A percentile compares a stretch with the other conserved stretches of the same genome.
These are phyloP conservation scores for Drosophila dives DNA, from an alignment of 2,888 invertebrate genomes.

Conservation along the genomic window DNA sequence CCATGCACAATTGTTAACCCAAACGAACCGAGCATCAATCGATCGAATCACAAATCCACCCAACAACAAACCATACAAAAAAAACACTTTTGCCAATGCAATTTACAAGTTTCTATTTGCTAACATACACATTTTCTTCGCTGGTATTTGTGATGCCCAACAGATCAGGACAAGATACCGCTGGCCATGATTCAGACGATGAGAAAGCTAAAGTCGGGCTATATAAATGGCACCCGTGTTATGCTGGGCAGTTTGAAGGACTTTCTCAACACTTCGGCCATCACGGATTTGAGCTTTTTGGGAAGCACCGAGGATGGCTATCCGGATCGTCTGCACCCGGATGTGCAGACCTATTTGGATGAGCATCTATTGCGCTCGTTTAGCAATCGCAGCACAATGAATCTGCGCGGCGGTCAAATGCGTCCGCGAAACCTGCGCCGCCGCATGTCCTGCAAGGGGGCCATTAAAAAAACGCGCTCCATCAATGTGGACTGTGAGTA, in stretches of 20 bases:
- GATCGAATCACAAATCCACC: slow-evolving; percentile 6
- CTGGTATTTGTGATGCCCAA: slow-evolving; percentile 1
- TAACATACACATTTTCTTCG: slow-evolving; percentile 4
- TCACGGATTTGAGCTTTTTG: slow-evolving; percentile 97
- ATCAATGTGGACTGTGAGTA: slow-evolving; percentile 95
- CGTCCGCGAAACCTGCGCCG: slow-evolving; percentile 88
- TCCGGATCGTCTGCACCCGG: slow-evolving; percentile 92
- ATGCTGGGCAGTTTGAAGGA: slow-evolving; percentile 97
- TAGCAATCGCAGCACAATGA: slow-evolving; percentile 89
- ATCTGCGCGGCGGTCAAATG: slow-evolving; percentile 86
- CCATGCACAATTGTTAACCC: slow-evolving; percentile 24
- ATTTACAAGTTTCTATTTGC: background rate
- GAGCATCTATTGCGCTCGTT: slow-evolving; percentile 93
- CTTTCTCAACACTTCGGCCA: slow-evolving; percentile 98
- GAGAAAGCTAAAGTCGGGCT: slow-evolving; percentile 98
- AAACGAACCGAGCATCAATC: slow-evolving; percentile 24
- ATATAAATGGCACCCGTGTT: slow-evolving; percentile 99
- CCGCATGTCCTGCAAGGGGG: slow-evolving; percentile 95
- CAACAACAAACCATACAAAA: slow-evolving; percentile 3
- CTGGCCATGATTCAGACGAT: slow-evolving; percentile 98
- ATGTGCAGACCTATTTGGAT: slow-evolving; percentile 94
- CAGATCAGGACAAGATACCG: slow-evolving; percentile 96
- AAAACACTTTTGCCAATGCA: background rate
- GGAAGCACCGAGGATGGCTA: slow-evolving; percentile 96
- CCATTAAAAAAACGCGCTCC: slow-evolving; percentile 96